Base-by-base conservation (phyloP, 2,888 invertebrate genomes). In the Didymodactylos carnosus region DNA sequence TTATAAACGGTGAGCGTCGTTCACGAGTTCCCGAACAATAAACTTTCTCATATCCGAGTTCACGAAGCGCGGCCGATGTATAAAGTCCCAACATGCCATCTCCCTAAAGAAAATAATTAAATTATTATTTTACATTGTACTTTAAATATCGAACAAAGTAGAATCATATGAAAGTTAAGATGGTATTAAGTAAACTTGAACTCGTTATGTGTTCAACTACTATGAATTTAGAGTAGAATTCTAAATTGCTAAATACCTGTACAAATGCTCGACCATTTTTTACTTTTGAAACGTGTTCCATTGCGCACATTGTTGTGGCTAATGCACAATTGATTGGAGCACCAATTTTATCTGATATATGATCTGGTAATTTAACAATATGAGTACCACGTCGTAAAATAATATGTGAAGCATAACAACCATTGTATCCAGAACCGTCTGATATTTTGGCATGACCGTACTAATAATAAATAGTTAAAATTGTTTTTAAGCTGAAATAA, bases 271-370 rank as follows among this genome's bases (percentile, higher is more conserved):
- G 29, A 35, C 75, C 8, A 51, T 62, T 39, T 23, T 69, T 69
- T 39, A 69, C 40, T 25, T 73, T 62, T 5, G 76, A 73, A 10
- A 77, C 71, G 49, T 75, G 72, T 16, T 75, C 75, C 19, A 78
- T 72, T 19, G 77, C 77, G 72, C 77, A 76, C 8, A 79, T 76
- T 76, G 78, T 77, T 25, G 79, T 79, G 10, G 78, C 78, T 11
- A 79, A 74, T 27, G 78, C 77, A 77, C 79, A 79, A 73, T 79
- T 79, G 16, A 77, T 76, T 25, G 78, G 77, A n/a, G 77, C 76
- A 19, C 77, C 78, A 39, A 77, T 73, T 16, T 70, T 53, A 75
- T 78, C 77, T 23, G 76, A 40, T 29, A 79, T 75, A 51, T 76
- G 72, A 29, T 73, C 29, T 14, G 79, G 78, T 13, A 79, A 71